Percentiles rank a stretch among this genome's conserved stretches.
Evolutionary conservation across 1,140 invertebrate genomes (phyloP).

Genomic region (Scaptomyza pallida): DNA sequence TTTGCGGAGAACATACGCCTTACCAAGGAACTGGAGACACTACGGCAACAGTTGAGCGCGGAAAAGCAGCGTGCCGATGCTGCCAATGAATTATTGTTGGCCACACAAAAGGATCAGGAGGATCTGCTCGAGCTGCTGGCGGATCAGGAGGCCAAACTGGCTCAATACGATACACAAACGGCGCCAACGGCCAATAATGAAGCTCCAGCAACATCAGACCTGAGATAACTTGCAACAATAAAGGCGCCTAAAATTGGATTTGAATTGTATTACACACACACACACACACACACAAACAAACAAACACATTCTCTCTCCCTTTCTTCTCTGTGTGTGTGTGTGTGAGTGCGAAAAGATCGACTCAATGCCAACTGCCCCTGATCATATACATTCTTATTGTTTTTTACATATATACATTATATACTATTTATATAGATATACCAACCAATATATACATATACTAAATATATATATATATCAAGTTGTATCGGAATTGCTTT

Average conservation of each 20-base stretch:
- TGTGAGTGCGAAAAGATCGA: slow-evolving; percentile 6
- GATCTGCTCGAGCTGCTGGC: slow-evolving; percentile 93
- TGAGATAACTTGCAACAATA: slow-evolving; percentile 48
- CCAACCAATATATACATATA: slow-evolving; percentile 12
- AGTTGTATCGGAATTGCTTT: slow-evolving; percentile 17
- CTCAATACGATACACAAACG: slow-evolving; percentile 52
- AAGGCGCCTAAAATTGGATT: neutral
- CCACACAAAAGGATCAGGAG: slow-evolving; percentile 94
- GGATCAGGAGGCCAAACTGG: slow-evolving; percentile 86
- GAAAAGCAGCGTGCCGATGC: slow-evolving; percentile 60
- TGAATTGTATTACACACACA: slow-evolving; percentile 16
- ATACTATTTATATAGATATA: slow-evolving; percentile 20
- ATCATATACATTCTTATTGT: slow-evolving; percentile 43
- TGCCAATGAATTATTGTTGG: slow-evolving; percentile 86
- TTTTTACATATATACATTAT: slow-evolving; percentile 27
- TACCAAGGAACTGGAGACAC: slow-evolving; percentile 80
- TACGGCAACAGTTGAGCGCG: slow-evolving; percentile 59
- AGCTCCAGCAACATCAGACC: slow-evolving; percentile 15
- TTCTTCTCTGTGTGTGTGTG: slow-evolving; percentile 1
- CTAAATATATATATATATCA: slow-evolving; percentile 4
- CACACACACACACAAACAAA: slow-evolving; percentile 9
- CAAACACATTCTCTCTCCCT: neutral
- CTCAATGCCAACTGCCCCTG: slow-evolving; percentile 34
- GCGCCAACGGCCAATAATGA: slow-evolving; percentile 9
- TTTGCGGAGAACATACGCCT: slow-evolving; percentile 80